These are phyloP conservation scores for Antrozous pallidus DNA, from an alignment of 2,797 vertebrate species.

Conservation along the genomic window DNA sequence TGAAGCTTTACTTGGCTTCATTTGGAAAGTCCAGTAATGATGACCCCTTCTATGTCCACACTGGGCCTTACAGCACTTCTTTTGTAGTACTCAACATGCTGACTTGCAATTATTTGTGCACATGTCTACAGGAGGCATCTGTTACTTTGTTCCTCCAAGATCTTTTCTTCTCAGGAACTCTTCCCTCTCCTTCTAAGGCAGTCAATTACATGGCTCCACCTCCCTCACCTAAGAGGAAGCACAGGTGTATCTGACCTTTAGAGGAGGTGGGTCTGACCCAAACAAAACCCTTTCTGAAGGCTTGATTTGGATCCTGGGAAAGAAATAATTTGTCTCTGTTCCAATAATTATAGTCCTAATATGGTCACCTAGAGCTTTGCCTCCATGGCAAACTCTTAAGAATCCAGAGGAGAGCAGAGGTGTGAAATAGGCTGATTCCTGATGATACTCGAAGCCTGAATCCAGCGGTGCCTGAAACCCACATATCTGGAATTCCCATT, in stretches of 20 bases:
- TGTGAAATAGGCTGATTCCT: background rate
- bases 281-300: background rate
- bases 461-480: background rate
- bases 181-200: background rate
- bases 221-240: background rate
- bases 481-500: background rate
- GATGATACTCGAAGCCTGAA: background rate
- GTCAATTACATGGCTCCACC: background rate
- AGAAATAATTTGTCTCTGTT: background rate
- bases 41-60: background rate
- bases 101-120: background rate
- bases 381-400: background rate
- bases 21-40: background rate
- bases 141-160: background rate
- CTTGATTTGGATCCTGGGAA: background rate
- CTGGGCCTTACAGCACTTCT: no score
- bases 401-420: background rate
- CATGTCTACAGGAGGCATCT: background rate
- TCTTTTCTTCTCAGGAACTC: background rate
- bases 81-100: background rate
- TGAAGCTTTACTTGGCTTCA: background rate
- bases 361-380: background rate
- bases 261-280: background rate
- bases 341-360: background rate
- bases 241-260: background rate